Evolutionary conservation across 1,140 invertebrate genomes (phyloP), one percentile per base, ranked within the genome.

Genomic region (Lepeophtheirus salmonis): DNA sequence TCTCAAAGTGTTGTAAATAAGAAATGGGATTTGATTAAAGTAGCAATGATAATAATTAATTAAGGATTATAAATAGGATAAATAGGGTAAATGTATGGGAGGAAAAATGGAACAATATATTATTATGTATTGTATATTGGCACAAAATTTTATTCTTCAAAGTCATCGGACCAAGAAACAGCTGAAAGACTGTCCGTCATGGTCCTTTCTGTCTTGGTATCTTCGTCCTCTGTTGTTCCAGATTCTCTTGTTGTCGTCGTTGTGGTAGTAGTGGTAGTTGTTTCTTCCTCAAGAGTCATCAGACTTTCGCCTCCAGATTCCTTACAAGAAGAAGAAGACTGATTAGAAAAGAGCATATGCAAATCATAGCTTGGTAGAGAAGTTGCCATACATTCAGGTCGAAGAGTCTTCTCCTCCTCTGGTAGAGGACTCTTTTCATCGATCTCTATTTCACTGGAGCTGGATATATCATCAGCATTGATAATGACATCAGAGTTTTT

Each of bases 381-480:
- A n/a, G 20, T 18, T 23, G 16, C 25, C 55, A 57, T 57, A 14
- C 12, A 24, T 12, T 54, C 23, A n/a, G n/a, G 20, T n/a, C 52
- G 52, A 41, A 41, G 6, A 6, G 30, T 41, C n/a, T 41, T n/a
- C 30, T 41, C 30, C 30, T 41, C 30, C 30, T 41, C 30, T 10
- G 30, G 30, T 6, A n/a, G n/a, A 10, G 6, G 30, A 6, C n/a
- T 6, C 30, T 41, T 41, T n/a, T 57, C 55, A 24, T 57, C 55
- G 21, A 57, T 57, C 14, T 57, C 55, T 12, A 57, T 25, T 23
- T 57, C 55, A 41, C 55, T 57, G 55, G 55, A 57, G 22, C 55
- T 57, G 16, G 55, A 57, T 24, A 57, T 26, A 12, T 57, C 55
- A 18, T 20, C 20, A 10, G 30, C 30, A n/a, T 41, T 41, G 6